These are phyloP conservation scores for Romanogobio albipinnatus DNA, from an alignment of 2,113 vertebrate species.

Conservation along the genomic window DNA sequence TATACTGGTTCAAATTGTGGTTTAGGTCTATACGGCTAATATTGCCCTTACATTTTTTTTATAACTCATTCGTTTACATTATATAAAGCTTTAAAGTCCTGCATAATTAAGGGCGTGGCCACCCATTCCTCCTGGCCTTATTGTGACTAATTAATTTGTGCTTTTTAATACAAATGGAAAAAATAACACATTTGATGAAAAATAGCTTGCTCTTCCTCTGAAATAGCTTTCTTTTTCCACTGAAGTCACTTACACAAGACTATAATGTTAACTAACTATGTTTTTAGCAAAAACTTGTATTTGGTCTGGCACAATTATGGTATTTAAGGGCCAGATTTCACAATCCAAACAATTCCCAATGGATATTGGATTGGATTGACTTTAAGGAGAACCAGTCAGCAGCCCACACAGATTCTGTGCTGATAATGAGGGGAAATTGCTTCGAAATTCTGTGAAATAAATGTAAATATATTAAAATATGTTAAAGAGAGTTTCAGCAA, in stretches of 20 bases:
- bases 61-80: too few species aligned
- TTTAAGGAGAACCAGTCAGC: conserved; percentile 1
- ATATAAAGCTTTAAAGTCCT: too few species aligned
- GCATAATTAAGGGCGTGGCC: too few species aligned
- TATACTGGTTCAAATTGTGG: too few species aligned
- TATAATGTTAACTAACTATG: neutral
- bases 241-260: neutral
- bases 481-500: neutral
- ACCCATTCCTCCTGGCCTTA: neutral
- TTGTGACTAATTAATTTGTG: neutral
- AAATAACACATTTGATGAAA: neutral
- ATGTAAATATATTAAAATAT: neutral
- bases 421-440: neutral
- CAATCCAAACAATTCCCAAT: neutral
- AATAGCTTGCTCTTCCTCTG: neutral
- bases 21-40: too few species aligned
- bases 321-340: neutral
- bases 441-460: neutral
- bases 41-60: too few species aligned
- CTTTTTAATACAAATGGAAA: neutral
- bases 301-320: neutral
- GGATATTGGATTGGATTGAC: neutral
- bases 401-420: conserved; percentile 2
- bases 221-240: neutral
- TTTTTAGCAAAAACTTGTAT: neutral